Conservation (phyloP, 2,113 vertebrate genomes). For the Pelodiscus sinensis region DNA sequence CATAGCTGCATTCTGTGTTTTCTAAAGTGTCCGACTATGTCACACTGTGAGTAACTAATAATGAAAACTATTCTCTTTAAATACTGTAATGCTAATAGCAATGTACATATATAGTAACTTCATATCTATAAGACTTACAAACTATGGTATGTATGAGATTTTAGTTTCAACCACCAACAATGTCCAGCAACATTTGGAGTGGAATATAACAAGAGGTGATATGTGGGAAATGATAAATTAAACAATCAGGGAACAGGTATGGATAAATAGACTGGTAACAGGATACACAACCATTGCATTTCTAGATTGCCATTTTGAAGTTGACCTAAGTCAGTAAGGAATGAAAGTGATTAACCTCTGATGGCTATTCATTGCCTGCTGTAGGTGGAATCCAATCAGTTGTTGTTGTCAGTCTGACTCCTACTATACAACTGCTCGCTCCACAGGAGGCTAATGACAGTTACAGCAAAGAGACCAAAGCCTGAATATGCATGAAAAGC, state of each 20-base stretch:
- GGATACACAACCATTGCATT: not conserved
- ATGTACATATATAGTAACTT: not conserved
- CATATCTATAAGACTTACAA: not conserved
- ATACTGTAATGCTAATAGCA: not conserved
- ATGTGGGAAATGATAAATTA: not conserved
- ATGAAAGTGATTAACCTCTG: not conserved
- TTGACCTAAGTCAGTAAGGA: not conserved
- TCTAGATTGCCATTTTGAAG: not conserved
- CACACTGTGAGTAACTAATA: not conserved
- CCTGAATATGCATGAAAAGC: not conserved
- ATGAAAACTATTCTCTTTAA: not conserved
- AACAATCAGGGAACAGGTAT: not conserved
- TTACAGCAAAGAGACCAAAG: not conserved
- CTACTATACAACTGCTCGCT: not conserved
- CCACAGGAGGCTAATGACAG: not conserved
- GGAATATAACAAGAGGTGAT: not conserved
- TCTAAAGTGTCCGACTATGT: not conserved
- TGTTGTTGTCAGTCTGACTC: not conserved
- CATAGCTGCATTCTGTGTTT: conserved; percentile 2
- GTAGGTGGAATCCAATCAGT: not conserved
- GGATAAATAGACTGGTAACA: not conserved
- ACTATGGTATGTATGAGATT: not conserved
- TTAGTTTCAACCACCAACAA: not conserved
- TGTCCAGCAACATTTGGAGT: not conserved
- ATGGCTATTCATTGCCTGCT: accelerated